Percentiles rank a stretch among this genome's conserved stretches.
phyloP scores from a whole-genome alignment of 92 coral and sea anemone genomes.

The Porites cylindrica region DNA sequence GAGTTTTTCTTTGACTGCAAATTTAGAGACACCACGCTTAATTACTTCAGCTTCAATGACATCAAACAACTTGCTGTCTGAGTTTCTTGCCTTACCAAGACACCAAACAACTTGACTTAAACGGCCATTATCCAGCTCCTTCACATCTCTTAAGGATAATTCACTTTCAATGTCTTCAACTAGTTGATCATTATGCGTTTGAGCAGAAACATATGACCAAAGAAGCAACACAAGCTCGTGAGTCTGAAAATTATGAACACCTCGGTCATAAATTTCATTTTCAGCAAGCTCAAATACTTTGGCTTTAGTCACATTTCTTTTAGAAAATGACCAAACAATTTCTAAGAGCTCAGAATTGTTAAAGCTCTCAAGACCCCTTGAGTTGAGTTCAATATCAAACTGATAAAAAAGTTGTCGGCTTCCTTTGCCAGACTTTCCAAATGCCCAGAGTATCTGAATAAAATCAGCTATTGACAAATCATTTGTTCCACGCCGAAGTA shows the following conservation, averaged over 20 bases:
- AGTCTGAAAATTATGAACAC: conserved; percentile 6
- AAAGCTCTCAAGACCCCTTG: background rate
- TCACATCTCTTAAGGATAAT: conserved; percentile 20
- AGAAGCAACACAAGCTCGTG: conserved; percentile 35
- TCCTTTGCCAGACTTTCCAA: conserved; percentile 27
- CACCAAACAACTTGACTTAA: conserved; percentile 39
- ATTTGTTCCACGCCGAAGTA: background rate
- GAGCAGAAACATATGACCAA: conserved; percentile 17
- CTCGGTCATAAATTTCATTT: conserved; percentile 20
- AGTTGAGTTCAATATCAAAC: conserved; percentile 5
- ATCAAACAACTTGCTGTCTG: conserved; percentile 17
- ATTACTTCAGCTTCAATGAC: conserved; percentile 24
- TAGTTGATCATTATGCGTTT: background rate
- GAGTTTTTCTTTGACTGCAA: background rate
- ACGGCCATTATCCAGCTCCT: background rate
- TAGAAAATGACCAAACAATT: conserved; percentile 30
- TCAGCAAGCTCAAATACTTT: conserved; percentile 26
- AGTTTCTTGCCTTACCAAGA: conserved; percentile 18
- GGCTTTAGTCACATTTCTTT: conserved; percentile 13
- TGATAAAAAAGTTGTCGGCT: conserved; percentile 20
- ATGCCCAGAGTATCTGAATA: conserved; percentile 36
- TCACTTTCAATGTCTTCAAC: conserved; percentile 18
- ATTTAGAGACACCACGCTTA: background rate
- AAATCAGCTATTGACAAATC: conserved; percentile 7
- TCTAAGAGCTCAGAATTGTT: conserved; percentile 15